phyloP scores from a whole-genome alignment of 2,888 invertebrate genomes.

The Agrilus biguttatus region DNA sequence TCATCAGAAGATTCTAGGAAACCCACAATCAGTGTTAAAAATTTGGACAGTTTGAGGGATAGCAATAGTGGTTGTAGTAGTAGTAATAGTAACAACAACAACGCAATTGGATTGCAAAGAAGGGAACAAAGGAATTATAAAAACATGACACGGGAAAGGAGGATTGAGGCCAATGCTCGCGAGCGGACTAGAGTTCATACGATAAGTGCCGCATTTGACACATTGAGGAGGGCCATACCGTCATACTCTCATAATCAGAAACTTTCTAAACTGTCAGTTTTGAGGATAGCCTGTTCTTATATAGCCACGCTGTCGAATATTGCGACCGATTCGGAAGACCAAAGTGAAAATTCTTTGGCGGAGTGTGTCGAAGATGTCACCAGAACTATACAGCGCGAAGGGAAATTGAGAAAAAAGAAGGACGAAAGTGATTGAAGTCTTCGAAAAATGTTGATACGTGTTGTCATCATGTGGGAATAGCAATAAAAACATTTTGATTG shows the following conservation, averaged over 20 bases:
- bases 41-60: too few relatives aligned
- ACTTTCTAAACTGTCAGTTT: slow-evolving; percentile 80
- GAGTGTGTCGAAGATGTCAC: slow-evolving; percentile 78
- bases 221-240: slow-evolving; percentile 68
- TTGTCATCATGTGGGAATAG: too few relatives aligned
- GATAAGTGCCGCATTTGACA: slow-evolving; percentile 90
- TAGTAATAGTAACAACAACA: too few relatives aligned
- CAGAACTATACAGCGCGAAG: slow-evolving; percentile 84
- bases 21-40: too few relatives aligned
- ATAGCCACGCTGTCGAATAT: slow-evolving; percentile 73
- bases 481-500: too few relatives aligned
- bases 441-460: too few relatives aligned
- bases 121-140: slow-evolving; percentile 80
- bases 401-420: slow-evolving; percentile 74
- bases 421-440: slow-evolving; percentile 40
- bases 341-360: slow-evolving; percentile 37
- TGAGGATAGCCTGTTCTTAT: slow-evolving; percentile 87
- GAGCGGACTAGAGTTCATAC: slow-evolving; percentile 89
- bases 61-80: too few relatives aligned
- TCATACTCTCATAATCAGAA: slow-evolving; percentile 89
- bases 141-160: slow-evolving; percentile 84
- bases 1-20: too few relatives aligned
- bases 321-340: slow-evolving; percentile 51
- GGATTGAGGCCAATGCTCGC: slow-evolving; percentile 88
- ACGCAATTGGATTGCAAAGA: slow-evolving; percentile 10